phyloP scores from a whole-genome alignment of 2,888 invertebrate species.

The Margaritifera margaritifera region DNA sequence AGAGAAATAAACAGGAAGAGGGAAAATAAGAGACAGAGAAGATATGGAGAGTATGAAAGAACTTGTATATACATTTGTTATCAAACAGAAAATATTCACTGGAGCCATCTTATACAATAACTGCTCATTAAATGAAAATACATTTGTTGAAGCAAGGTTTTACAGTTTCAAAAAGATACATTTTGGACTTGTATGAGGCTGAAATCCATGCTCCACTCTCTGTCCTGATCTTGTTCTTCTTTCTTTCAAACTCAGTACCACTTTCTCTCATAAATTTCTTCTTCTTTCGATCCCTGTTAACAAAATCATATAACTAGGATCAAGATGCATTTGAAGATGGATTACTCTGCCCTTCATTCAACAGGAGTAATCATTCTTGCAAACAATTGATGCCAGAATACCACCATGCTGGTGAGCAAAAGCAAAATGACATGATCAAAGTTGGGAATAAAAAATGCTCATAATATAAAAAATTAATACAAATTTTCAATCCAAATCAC shows the following conservation, averaged over 20 bases:
- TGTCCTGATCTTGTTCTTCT: conserved; percentile 88
- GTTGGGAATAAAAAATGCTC: too few species aligned
- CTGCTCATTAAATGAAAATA: not conserved
- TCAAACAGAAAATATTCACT: too few species aligned
- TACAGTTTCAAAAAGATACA: conserved; percentile 69
- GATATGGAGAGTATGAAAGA: too few species aligned
- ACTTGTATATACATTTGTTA: too few species aligned
- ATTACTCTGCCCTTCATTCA: not conserved
- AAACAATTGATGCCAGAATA: not conserved
- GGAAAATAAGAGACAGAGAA: too few species aligned
- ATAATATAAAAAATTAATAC: too few species aligned
- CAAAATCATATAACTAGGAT: not conserved
- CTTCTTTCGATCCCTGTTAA: conserved; percentile 89
- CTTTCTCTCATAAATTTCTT: conserved; percentile 88
- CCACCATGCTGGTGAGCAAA: not conserved
- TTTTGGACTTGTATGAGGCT: conserved; percentile 92
- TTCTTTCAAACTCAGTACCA: conserved; percentile 61
- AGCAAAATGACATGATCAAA: not conserved
- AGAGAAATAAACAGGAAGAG: too few species aligned
- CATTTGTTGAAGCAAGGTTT: not conserved
- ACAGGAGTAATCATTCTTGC: not conserved
- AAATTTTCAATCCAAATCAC: too few species aligned
- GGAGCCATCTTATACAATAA: too few species aligned
- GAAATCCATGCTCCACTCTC: conserved; percentile 97
- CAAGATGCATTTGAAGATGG: not conserved